Conservation (phyloP, 2,113 vertebrate species). For the Grallaria varia region DNA sequence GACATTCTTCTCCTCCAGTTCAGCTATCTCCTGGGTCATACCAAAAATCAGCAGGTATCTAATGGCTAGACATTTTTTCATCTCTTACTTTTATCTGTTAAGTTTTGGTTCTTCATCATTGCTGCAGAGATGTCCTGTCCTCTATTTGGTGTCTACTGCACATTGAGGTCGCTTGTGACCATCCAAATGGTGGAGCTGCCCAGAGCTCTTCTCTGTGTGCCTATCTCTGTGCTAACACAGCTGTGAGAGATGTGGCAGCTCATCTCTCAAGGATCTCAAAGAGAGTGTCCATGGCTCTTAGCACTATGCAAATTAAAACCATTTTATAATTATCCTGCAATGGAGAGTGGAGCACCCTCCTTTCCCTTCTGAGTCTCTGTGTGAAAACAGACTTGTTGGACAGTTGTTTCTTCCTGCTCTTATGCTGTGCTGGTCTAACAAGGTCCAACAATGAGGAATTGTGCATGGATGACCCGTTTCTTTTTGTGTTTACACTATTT, state of each 20-base stretch:
- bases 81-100: neutral
- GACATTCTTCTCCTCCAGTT: neutral
- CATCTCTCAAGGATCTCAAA: rapidly evolving
- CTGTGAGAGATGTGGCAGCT: neutral
- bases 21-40: neutral
- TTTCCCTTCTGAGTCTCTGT: neutral
- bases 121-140: neutral
- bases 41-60: neutral
- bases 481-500: neutral
- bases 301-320: neutral
- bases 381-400: neutral
- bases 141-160: neutral
- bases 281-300: neutral
- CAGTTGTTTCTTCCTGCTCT: neutral
- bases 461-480: neutral
- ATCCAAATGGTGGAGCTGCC: neutral
- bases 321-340: neutral
- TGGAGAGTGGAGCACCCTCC: neutral
- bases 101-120: neutral
- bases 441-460: neutral
- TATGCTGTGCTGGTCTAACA: neutral
- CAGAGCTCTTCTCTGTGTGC: neutral
- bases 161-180: neutral
- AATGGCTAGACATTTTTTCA: neutral
- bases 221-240: neutral